phyloP scores from a whole-genome alignment of 53 echinoderm and acorn worm genomes.

The Crossaster papposus region DNA sequence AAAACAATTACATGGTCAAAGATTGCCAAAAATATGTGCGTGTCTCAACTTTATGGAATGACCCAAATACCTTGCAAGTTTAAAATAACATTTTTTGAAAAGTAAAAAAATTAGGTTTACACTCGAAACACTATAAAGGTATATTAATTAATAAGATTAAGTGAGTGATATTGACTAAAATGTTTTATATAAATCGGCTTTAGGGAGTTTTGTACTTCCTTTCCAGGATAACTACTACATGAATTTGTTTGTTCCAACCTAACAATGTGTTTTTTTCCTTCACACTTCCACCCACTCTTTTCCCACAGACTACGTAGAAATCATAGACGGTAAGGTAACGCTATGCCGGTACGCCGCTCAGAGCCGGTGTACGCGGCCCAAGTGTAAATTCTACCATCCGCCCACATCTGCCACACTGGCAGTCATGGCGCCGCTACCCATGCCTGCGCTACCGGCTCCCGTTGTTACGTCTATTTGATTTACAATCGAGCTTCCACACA shows the following conservation, averaged over 20 bases:
- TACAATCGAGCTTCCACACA: constrained; percentile 53
- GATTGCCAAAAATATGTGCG: too few relatives aligned
- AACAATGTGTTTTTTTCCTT: constrained; percentile 40
- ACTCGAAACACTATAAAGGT: too few relatives aligned
- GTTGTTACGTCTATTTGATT: constrained; percentile 67
- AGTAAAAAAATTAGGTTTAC: too few relatives aligned
- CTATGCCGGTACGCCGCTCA: constrained; percentile 99
- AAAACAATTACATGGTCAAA: too few relatives aligned
- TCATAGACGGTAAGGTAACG: constrained; percentile 99
- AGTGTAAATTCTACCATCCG: constrained; percentile 99
- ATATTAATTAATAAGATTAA: too few relatives aligned
- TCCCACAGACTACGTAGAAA: constrained; percentile 98
- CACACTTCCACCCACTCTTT: constrained; percentile 1
- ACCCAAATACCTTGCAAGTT: too few relatives aligned
- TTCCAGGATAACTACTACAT: background rate
- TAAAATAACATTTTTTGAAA: too few relatives aligned
- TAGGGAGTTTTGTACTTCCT: background rate
- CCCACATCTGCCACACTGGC: constrained; percentile 68
- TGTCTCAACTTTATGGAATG: too few relatives aligned
- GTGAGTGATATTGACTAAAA: too few relatives aligned
- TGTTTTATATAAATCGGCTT: too few relatives aligned
- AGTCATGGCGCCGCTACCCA: constrained; percentile 59
- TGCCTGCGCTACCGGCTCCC: constrained; percentile 81
- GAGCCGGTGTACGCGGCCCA: constrained; percentile 97
- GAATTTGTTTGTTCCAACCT: background rate